Evolutionary conservation across 2,888 invertebrate species (phyloP), one percentile per base, ranked within the genome.

Genomic region (Perizoma affinitatum): DNA sequence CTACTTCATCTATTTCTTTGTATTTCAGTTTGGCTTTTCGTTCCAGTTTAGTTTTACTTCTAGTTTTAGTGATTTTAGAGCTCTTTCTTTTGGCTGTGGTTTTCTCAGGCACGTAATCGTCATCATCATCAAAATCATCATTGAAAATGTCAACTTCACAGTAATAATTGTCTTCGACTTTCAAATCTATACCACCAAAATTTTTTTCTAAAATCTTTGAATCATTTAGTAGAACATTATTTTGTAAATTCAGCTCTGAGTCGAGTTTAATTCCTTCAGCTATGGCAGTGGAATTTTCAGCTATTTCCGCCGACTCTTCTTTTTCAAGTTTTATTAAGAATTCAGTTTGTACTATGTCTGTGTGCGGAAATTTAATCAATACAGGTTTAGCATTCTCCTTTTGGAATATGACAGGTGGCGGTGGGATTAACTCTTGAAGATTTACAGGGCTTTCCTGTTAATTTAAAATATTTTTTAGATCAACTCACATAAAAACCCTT

Each of bases 51-150:
- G 42, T 36, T 10, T 48, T 44, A 36, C 11, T 52, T 48, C 6
- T 48, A 4, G 9, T 53, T 46, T 54, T 51, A 4, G 10, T 50
- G 9, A 9, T 38, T 44, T 53, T 35, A 3, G 8, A 11, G 5
- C 7, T 46, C 54, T 54, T 45, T 35, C 4, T 54, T 49, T 41
- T 40, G 8, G 11, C 34, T 46, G 38, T 59, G 46, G 45, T 50
- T 50, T 36, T 59, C 3, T 42, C 9, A 0, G 61, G 61, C 5
- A 46, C 35, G 7, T 57, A 61, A 9, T 53, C 51, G 10, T 35
- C 48, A 48, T 61, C 61, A 22, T 42, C 33, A 44, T 55, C 54
- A 54, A 55, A 47, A 46, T 35, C 34, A 7, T 46, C 11, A 11
- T 56, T 35, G n/a, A 33, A 51, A 3, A 40, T 5, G 9, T 22